Base-by-base conservation (phyloP, 2,113 vertebrate genomes). In the Plotosus lineatus region DNA sequence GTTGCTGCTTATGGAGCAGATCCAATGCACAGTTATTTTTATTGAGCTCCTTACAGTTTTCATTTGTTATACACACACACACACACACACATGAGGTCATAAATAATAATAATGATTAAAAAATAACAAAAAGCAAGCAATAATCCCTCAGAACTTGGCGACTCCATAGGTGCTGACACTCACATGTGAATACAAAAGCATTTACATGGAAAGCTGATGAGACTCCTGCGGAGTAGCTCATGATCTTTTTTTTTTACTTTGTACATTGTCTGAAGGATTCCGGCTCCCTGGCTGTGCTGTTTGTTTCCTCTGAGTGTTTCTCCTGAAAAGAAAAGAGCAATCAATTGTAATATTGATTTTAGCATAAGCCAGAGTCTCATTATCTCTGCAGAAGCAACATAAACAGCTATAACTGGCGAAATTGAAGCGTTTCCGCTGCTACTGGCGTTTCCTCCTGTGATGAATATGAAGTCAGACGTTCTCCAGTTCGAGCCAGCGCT, bases 171-270 rank as follows among this genome's bases (percentile, higher is more conserved):
- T 33, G 6, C 1, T n/a, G 4, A 63, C 5, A 1, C 12, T 26
- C 15, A 44, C 38, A 21, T 21, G 12, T 9, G 42, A 17, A 36
- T n/a, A 48, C 65, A 61, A 40, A n/a, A 15, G 40, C 28, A 77
- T 92, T 89, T 86, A 94, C 93, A 92, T 86, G 48, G 94, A 86
- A 40, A 94, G 74, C 93, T 90, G 83, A 95, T 90, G 11, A 96
- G 91, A 44, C 90, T 77, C 75, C 90, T 92, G 77, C 94, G 90
- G 40, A 96, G 92, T 66, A 88, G 84, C 82, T 92, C 90, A 1
- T 88, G 88, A 0, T 81, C 88, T 74, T 84, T 93, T 48, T 93
- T 48, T 86, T 85, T 51, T 85, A 84, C 17, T 77, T 69, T 8
- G 44, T 81, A 72, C 48, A 79, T 3, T n/a, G n/a, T 21, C 82